These are phyloP conservation scores for Drosophila seguyi DNA, from an alignment of 1,140 invertebrate genomes.

Conservation along the genomic window DNA sequence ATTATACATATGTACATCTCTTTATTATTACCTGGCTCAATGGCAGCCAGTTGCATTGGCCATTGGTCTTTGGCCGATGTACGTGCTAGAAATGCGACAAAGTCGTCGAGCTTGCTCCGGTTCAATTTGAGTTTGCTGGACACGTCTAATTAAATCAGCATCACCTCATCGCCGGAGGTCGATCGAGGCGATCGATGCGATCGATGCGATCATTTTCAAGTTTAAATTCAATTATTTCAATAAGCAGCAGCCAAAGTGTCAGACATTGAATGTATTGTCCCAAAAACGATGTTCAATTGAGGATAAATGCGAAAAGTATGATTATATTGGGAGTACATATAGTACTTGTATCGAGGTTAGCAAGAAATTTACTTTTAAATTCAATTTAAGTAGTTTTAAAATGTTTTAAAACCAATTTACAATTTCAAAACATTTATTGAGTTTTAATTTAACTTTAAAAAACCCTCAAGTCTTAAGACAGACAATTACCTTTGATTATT, in stretches of 20 bases:
- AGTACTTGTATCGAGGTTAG: neutral
- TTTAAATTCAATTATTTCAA: conserved; percentile 73
- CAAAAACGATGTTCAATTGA: conserved; percentile 64
- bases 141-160: conserved; percentile 77
- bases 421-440: neutral
- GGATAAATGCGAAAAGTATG: conserved; percentile 4
- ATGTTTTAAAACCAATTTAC: neutral
- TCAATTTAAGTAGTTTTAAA: neutral
- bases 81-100: conserved; percentile 65
- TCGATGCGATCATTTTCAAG: conserved; percentile 20
- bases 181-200: conserved; percentile 9
- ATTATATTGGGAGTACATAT: neutral
- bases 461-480: neutral
- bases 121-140: conserved; percentile 61
- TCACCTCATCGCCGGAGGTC: conserved; percentile 20
- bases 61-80: conserved; percentile 26
- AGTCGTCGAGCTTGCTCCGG: conserved; percentile 42
- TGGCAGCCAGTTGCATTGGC: conserved; percentile 36
- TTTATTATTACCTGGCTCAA: conserved; percentile 28
- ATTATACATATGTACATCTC: neutral
- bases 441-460: neutral
- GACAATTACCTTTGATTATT: neutral
- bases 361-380: too few relatives aligned
- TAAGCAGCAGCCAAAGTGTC: conserved; percentile 64
- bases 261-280: conserved; percentile 38